Percentiles rank a stretch among this genome's conserved stretches.
Conservation (phyloP, 2,888 invertebrate genomes). For the Limnephilus auricula region DNA sequence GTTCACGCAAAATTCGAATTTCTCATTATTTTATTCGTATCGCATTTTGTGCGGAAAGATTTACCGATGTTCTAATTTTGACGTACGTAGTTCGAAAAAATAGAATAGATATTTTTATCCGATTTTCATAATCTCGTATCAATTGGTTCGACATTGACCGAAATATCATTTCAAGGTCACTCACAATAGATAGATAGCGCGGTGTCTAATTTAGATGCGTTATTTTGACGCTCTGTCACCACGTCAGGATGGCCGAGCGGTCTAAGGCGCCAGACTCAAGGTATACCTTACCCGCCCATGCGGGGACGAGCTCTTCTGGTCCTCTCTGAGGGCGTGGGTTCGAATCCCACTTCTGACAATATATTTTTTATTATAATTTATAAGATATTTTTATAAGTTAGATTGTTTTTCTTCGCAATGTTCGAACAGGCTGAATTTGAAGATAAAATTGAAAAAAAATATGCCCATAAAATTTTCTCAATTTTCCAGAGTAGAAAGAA, state of each 20-base stretch:
- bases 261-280: slow-evolving; percentile 82
- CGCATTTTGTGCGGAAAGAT: background rate
- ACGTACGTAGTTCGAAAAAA: background rate
- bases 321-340: slow-evolving; percentile 90
- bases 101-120: no score
- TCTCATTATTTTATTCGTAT: background rate
- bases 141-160: background rate
- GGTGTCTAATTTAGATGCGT: background rate
- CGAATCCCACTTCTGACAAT: slow-evolving; percentile 89
- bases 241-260: slow-evolving; percentile 85
- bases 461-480: no score
- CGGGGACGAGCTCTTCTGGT: slow-evolving; percentile 79
- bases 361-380: slow-evolving; percentile 69
- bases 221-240: background rate
- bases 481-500: no score
- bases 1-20: background rate
- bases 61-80: background rate
- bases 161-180: background rate
- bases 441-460: no score
- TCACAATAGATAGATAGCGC: background rate
- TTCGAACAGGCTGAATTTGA: no score
- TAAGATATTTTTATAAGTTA: background rate
- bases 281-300: slow-evolving; percentile 47
- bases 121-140: background rate
- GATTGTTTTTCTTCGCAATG: background rate